Evolutionary conservation across 2,888 invertebrate genomes (phyloP), one percentile per base, ranked within the genome.

Genomic region (Heliconius charithonia): DNA sequence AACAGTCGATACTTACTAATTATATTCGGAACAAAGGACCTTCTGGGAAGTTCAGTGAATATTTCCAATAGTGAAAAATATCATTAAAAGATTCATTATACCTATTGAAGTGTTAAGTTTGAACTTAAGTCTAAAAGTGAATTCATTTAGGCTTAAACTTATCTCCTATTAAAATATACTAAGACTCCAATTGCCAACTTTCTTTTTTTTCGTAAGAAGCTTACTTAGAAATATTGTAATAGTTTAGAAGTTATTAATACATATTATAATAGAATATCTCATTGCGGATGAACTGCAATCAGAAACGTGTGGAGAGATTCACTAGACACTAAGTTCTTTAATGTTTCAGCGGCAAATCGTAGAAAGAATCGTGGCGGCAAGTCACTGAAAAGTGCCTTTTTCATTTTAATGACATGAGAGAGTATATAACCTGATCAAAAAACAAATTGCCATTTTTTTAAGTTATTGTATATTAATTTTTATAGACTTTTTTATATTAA

Each of bases 1-100:
- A 72, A 51, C 72, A 70, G 81, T 74, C 81, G 77, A 80, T 81
- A 82, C 80, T 82, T 82, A 83, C 81, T 83, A 82, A 83, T 83
- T 83, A 83, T 76, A 80, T 72, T 77, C 76, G 25, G 77, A 83
- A 86, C 85, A 86, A 86, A 85, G 83, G 82, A 82, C 78, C 80
- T 82, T 84, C 83, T 84, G 84, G 86, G 85, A 85, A 84, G 82
- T 83, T 84, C 81, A 86, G 85, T 83, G 83, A 84, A 84, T 82
- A 83, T 84, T 85, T 83, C 85, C 85, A 87, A 85, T 84, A 84
- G 85, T 82, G 83, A 84, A 84, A 84, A 86, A 85, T 83, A 84
- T 83, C 76, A 83, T 85, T 85, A 83, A 86, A 86, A 45, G 69
- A 86, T 87, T 89, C 87, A 88, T 89, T 89, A 89, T 84, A 86